phyloP scores from a whole-genome alignment of 2,113 vertebrate genomes.

The Rutilus rutilus region DNA sequence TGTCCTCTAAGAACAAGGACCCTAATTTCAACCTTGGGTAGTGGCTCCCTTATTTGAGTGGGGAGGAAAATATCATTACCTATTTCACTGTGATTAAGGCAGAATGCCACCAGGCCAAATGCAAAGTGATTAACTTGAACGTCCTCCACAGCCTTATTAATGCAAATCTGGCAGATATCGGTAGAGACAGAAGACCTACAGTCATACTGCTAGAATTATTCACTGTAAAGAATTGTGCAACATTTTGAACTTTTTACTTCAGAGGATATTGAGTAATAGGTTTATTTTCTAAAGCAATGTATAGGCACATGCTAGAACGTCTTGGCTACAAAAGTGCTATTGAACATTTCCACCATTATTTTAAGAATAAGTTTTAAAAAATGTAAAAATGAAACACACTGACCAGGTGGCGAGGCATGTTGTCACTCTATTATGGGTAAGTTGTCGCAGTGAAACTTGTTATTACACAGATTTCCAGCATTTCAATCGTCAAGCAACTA shows the following conservation, averaged over 20 bases:
- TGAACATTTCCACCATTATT: neutral
- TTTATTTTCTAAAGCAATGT: too few relatives aligned
- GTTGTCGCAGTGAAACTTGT: neutral
- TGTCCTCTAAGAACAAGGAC: constrained; percentile 61
- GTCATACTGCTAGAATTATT: neutral
- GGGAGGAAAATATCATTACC: constrained; percentile 68
- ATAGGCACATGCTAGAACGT: too few relatives aligned
- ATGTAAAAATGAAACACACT: too few relatives aligned
- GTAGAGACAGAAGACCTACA: constrained; percentile 6
- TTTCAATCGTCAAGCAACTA: neutral
- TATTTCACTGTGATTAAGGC: constrained; percentile 55
- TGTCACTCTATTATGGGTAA: neutral
- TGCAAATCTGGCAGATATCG: constrained; percentile 62
- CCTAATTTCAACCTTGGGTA: constrained; percentile 71
- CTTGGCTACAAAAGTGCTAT: too few relatives aligned
- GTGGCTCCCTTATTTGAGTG: constrained; percentile 49
- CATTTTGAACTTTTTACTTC: too few relatives aligned
- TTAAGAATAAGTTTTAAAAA: too few relatives aligned
- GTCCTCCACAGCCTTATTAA: constrained; percentile 67
- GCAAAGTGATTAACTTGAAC: constrained; percentile 67
- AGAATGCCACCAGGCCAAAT: constrained; percentile 53
- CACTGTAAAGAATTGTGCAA: neutral
- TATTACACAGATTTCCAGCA: neutral
- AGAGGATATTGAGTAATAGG: too few relatives aligned
- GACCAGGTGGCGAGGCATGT: neutral